A percentile compares a stretch with the other conserved stretches of the same genome.
phyloP scores from a whole-genome alignment of 2,113 vertebrate species.

The Gopherus flavomarginatus region DNA sequence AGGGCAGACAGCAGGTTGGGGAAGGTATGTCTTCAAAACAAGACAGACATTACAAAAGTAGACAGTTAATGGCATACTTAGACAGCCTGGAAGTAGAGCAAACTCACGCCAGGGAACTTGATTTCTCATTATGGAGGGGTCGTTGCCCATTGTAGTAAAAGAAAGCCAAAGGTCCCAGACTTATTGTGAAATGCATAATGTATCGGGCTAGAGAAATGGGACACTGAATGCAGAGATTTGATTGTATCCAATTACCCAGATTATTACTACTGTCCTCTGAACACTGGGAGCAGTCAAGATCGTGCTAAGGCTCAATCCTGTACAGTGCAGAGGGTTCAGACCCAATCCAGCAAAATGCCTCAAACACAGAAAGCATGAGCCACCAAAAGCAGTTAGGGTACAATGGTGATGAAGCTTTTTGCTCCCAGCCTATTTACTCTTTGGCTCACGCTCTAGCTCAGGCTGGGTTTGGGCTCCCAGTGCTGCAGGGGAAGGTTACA shows the following conservation, averaged over 20 bases:
- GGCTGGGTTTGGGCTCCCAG: background rate
- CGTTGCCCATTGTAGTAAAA: accelerated
- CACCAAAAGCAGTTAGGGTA: background rate
- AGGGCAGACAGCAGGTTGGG: slow-evolving; percentile 90
- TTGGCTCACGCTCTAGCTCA: background rate
- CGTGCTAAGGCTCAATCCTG: background rate
- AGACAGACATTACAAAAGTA: slow-evolving; percentile 3
- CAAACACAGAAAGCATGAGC: background rate
- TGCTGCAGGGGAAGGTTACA: background rate
- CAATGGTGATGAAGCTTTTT: background rate
- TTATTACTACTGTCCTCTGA: background rate
- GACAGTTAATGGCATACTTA: background rate
- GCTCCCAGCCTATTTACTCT: background rate
- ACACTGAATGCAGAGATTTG: background rate
- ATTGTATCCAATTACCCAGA: background rate
- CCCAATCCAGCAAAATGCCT: background rate
- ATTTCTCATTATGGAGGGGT: background rate
- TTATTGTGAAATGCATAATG: background rate
- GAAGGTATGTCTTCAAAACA: slow-evolving; percentile 88
- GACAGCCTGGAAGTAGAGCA: background rate
- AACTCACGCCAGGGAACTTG: background rate
- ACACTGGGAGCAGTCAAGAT: background rate
- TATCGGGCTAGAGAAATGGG: background rate
- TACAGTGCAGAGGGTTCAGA: background rate
- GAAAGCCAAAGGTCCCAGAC: accelerated